Conservation (phyloP, 1,140 invertebrate species). For the Neoseiulus cucumeris region DNA sequence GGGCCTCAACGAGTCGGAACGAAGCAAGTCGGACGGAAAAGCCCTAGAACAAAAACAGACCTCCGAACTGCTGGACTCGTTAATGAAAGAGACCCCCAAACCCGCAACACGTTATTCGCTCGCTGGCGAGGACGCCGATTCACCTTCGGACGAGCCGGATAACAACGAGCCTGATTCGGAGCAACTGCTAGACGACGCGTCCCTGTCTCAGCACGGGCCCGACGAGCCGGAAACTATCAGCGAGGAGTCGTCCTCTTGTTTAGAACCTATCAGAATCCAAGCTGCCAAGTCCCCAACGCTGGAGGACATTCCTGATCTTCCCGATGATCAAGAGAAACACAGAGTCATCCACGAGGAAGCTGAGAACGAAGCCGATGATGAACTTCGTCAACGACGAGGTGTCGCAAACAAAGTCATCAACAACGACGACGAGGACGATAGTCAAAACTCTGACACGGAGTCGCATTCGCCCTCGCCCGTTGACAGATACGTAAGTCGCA, state of each 20-base stretch:
- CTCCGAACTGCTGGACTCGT: conserved; percentile 3
- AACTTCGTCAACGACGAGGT: too few relatives aligned
- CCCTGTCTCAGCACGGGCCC: not conserved
- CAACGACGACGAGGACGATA: not conserved
- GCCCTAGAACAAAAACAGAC: conserved; percentile 4
- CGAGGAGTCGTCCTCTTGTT: conserved; percentile 7
- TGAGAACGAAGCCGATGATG: not conserved
- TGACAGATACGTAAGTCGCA: conserved; percentile 2
- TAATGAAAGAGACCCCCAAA: not conserved
- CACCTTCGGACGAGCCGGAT: not conserved
- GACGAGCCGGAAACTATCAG: conserved; percentile 1
- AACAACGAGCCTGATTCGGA: conserved; percentile 10
- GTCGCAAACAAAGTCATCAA: too few relatives aligned
- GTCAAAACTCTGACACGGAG: conserved; percentile 9
- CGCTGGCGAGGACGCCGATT: not conserved
- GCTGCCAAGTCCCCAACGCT: not conserved
- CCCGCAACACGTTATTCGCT: not conserved
- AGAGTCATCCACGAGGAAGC: not conserved
- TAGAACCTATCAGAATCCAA: not conserved
- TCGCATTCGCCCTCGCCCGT: conserved; percentile 8
- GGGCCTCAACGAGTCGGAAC: too few relatives aligned
- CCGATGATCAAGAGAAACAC: not conserved
- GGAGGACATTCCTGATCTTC: conserved; percentile 2
- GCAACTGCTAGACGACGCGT: conserved; percentile 4
- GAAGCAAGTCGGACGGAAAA: not conserved